Conservation (phyloP, 2,797 vertebrate species). For the Gallinago stenura region DNA sequence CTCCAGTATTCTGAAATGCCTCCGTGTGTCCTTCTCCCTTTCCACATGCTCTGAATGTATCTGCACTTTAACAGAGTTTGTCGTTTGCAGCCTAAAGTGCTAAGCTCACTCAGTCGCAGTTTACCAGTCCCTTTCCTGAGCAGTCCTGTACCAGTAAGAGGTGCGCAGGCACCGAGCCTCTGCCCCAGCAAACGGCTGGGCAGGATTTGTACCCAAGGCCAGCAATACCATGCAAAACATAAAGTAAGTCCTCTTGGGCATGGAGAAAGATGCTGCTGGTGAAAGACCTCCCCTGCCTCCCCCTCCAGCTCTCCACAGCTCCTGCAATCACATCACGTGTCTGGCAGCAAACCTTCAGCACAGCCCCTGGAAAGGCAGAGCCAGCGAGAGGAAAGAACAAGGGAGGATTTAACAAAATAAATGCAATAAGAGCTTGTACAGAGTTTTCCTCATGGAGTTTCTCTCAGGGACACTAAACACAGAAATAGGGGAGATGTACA, state of each 20-base stretch:
- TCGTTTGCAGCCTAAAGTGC: background rate
- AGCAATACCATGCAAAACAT: background rate
- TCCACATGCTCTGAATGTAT: background rate
- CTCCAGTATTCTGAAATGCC: background rate
- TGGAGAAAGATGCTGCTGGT: background rate
- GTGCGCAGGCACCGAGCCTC: fast-evolving
- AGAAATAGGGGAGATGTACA: background rate
- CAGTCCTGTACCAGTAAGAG: background rate
- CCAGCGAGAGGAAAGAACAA: fast-evolving
- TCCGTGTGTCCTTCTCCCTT: background rate
- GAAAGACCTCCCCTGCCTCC: background rate
- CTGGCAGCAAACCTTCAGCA: background rate
- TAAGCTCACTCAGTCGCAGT: background rate
- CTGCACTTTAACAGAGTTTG: background rate
- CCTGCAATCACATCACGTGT: background rate
- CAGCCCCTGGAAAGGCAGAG: background rate
- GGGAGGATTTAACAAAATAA: background rate
- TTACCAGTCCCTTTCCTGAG: background rate
- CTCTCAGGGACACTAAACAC: background rate
- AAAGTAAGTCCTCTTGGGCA: background rate
- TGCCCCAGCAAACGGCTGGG: background rate
- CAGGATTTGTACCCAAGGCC: background rate
- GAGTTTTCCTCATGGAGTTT: background rate
- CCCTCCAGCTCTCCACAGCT: background rate
- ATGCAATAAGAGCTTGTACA: background rate